Base-by-base conservation (phyloP, 2,888 invertebrate species). In the Tipula lateralis region DNA sequence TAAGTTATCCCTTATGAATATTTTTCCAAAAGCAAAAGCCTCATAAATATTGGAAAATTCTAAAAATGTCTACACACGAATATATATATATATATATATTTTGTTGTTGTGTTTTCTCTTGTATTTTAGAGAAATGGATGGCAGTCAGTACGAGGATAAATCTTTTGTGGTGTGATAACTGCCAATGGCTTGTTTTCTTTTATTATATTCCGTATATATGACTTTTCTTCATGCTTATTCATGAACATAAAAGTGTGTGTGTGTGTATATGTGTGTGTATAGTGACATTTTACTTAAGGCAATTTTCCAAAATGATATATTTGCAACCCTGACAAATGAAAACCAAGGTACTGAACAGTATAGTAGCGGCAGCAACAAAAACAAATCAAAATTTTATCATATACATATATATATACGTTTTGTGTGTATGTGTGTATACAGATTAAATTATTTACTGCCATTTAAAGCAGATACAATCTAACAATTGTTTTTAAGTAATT, bases 401-500 rank as follows among this genome's bases (percentile, higher is more conserved):
- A 50, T 39, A n/a, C n/a, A n/a, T n/a, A n/a, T n/a, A n/a, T n/a
- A n/a, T n/a, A n/a, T n/a, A n/a, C n/a, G n/a, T n/a, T n/a, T n/a
- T n/a, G n/a, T n/a, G n/a, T n/a, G n/a, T n/a, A n/a, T n/a, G n/a
- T n/a, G n/a, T n/a, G n/a, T n/a, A 44, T 24, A 66, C 66, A 66
- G 66, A 66, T 66, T 66, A 66, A 66, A 66, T 66, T 66, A 66
- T 66, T 66, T 66, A 66, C 66, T 66, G 24, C 66, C 66, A 66
- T 66, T 66, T 66, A 66, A 24, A 66, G n/a, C n/a, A n/a, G 66
- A 66, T 66, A 66, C 66, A 66, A 66, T 66, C 66, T 66, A 66
- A 66, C 66, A 66, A 66, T 66, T 66, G 66, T 66, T 66, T 66
- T 66, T 66, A 66, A 66, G 66, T 66, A 66, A 66, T 66, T 66